A percentile compares a stretch with the other conserved stretches of the same genome.
phyloP scores from a whole-genome alignment of 2,113 vertebrate genomes.

The Spermophilus dauricus region DNA sequence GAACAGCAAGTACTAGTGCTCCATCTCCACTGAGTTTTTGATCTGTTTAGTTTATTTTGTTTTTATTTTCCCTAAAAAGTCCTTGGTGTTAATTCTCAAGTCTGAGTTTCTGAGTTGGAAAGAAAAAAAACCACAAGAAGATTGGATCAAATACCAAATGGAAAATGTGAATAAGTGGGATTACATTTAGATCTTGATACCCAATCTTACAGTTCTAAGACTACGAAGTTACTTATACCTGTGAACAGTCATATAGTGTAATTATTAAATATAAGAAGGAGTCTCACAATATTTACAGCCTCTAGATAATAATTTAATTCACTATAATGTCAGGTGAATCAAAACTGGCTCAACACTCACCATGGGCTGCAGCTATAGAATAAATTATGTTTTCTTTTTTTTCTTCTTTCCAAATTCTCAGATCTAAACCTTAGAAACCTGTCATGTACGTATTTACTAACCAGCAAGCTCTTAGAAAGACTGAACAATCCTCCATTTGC shows the following conservation, averaged over 20 bases:
- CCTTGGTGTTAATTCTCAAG: conserved; percentile 13
- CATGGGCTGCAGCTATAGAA: background rate
- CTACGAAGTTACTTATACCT: conserved; percentile 48
- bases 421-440: conserved; percentile 20
- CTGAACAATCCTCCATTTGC: background rate
- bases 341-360: background rate
- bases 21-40: background rate
- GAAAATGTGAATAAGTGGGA: conserved; percentile 71
- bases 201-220: conserved; percentile 63
- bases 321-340: background rate
- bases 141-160: conserved; percentile 10
- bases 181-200: conserved; percentile 29
- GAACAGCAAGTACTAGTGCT: background rate
- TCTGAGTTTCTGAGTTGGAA: background rate
- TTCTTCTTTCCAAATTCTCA: background rate
- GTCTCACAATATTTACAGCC: background rate
- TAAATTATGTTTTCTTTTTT: background rate
- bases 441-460: background rate
- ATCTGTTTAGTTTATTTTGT: background rate
- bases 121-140: conserved; percentile 41
- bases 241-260: conserved; percentile 29
- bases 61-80: conserved; percentile 33
- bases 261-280: conserved; percentile 63
- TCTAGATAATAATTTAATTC: conserved; percentile 33
- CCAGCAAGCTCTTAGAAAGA: background rate